Percentiles rank a stretch among this genome's conserved stretches.
Evolutionary conservation across 2,797 vertebrate species (phyloP).

Genomic region (Vultur gryphus): DNA sequence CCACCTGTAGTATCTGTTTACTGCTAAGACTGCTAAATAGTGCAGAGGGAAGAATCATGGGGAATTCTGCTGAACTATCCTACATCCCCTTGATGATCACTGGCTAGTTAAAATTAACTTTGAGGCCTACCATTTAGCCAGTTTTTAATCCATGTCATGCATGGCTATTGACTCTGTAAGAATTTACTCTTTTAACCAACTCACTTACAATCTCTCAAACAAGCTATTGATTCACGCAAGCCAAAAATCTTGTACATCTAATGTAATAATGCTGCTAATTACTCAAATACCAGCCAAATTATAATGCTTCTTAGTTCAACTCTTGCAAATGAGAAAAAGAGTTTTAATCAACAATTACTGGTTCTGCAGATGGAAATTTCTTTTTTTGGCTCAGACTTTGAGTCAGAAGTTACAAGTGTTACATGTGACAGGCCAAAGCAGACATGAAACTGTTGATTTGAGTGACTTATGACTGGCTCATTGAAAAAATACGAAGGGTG

Average conservation of each 20-base stretch:
- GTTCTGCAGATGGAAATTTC: neutral
- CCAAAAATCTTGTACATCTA: neutral
- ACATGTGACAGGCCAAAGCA: neutral
- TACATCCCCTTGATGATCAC: neutral
- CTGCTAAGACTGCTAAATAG: neutral
- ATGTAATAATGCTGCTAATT: neutral
- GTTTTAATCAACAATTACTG: conserved; percentile 35
- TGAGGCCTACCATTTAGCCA: neutral
- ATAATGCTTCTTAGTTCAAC: neutral
- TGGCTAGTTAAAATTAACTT: neutral
- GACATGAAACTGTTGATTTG: neutral
- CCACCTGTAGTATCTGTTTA: neutral
- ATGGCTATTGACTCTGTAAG: neutral
- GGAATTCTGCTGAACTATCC: neutral
- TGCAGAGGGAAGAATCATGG: neutral
- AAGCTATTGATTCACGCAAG: neutral
- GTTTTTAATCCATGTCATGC: neutral
- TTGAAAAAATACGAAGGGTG: neutral
- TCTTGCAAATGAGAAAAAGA: neutral
- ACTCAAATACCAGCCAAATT: conserved; percentile 26
- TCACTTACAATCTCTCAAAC: neutral
- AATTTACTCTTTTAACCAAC: neutral
- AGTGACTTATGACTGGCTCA: neutral
- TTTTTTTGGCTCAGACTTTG: neutral
- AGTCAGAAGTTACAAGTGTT: neutral